Percentiles rank a stretch among this genome's conserved stretches.
phyloP scores from a whole-genome alignment of 2,113 vertebrate species.

The western clawed frog (Xenopus tropicalis) region UCB_Xtro_10.0 CM004452.2:39479501-39480000 shows the following conservation, averaged over 20 bases:
- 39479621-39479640: no score
- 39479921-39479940: conserved; percentile 20
- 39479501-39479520: no score
- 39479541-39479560: no score
- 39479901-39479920: conserved; percentile 32
- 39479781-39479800: neutral
- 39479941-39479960: conserved; percentile 29
- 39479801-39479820: conserved; percentile 4
- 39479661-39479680: no score
- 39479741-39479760: neutral
- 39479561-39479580: no score
- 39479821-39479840: conserved; percentile 38
- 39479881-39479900: neutral
- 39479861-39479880: neutral
- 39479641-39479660: no score
- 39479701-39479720: no score
- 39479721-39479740: no score
- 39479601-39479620: no score
- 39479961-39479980: conserved; percentile 5
- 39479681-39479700: no score
- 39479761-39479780: conserved; percentile 6
- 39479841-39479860: neutral
- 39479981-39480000: neutral
- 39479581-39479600: no score
- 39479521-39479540: no score